Evolutionary conservation across 2,888 invertebrate genomes (phyloP), one percentile per base, ranked within the genome.

Genomic region (Brenthis hecate): DNA sequence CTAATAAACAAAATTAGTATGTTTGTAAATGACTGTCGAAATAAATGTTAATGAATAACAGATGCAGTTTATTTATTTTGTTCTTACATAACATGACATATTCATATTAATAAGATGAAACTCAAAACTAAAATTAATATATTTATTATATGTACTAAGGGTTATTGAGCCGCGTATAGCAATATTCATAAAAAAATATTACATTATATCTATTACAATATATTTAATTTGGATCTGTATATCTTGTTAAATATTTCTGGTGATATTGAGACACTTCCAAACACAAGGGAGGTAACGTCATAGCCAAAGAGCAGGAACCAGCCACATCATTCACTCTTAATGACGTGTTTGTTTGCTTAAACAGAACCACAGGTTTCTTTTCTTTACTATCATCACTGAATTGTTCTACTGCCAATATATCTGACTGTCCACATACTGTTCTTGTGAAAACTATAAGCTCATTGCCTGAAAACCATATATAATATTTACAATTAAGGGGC

Each of bases 21-120:
- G 85, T 87, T 87, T 90, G 88, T 91, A 90, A 90, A 90, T 90
- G 81, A 82, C 90, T 87, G 85, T 88, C 83, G 75, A 82, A 91
- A 89, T 91, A 91, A 90, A 91, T 87, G 85, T 90, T 88, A 88
- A 89, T 74, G 36, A 76, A 75, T 76, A 75, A 74, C 75, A 76
- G 65, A 28, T 28, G 54, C 57, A 6, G 68, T 66, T 72, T 55
- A 68, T 72, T 65, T 66, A 54, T 67, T 70, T 66, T 13, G 19
- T 43, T 13, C 14, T 55, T 64, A 28, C 13, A 64, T n/a, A 23
- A 28, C 28, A 28, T 28, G 0, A 47, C 19, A 23, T 28, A 51
- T 28, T 19, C 1, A 19, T 19, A 19, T 19, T 19, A 19, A 28
- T 47, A 53, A 32, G 13, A 58, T 16, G 32, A 16, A 36, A 28